phyloP scores from a whole-genome alignment of 2,797 vertebrate genomes.

The Ctenopoma multispine region DNA sequence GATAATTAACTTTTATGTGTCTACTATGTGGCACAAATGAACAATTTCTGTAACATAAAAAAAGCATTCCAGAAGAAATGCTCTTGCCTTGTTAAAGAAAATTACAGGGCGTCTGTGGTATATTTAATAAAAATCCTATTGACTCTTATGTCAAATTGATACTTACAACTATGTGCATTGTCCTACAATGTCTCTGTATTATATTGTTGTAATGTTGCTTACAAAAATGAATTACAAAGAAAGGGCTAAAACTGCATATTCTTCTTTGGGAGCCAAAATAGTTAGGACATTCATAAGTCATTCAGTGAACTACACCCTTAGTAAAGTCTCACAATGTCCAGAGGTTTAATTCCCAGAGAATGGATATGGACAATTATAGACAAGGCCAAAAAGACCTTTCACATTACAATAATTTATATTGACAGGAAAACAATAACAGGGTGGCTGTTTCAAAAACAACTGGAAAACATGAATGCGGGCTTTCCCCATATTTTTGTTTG shows the following conservation, averaged over 20 bases:
- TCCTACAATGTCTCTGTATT: conserved; percentile 15
- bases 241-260: conserved; percentile 25
- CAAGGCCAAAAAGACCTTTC: conserved; percentile 46
- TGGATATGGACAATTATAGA: conserved; percentile 45
- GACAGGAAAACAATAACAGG: conserved; percentile 81
- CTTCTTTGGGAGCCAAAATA: conserved; percentile 42
- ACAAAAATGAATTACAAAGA: conserved; percentile 30
- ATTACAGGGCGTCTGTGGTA: conserved; percentile 30
- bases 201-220: conserved; percentile 35
- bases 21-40: conserved; percentile 7
- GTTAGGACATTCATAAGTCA: conserved; percentile 36
- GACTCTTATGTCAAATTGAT: conserved; percentile 31
- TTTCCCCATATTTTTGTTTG: conserved; percentile 80
- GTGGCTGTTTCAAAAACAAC: conserved; percentile 76
- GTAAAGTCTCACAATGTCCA: conserved; percentile 42
- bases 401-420: conserved; percentile 71
- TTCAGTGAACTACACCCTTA: conserved; percentile 26
- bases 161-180: conserved; percentile 8
- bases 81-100: conserved; percentile 25
- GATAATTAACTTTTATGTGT: conserved; percentile 1
- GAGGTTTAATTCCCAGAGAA: conserved; percentile 55
- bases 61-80: conserved; percentile 15
- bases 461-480: conserved; percentile 75
- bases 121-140: conserved; percentile 28
- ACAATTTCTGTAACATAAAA: conserved; percentile 15